Evolutionary conservation across 1,140 invertebrate species (phyloP).

Genomic region (Solenopsis fugax): DNA sequence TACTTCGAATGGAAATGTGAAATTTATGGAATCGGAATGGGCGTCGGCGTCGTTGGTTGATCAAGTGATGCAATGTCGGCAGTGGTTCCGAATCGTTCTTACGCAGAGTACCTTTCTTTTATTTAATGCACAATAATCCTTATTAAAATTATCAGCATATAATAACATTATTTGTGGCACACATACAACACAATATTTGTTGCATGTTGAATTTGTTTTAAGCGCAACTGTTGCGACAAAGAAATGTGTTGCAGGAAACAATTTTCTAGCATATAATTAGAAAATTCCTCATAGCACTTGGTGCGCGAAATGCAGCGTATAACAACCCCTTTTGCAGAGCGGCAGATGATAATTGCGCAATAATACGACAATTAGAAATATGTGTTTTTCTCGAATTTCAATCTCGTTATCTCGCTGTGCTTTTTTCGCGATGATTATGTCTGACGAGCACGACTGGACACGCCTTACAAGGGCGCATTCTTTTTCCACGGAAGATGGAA

Average conservation of each 20-base stretch:
- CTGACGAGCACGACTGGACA: slow-evolving; percentile 70
- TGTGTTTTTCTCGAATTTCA: slow-evolving; percentile 58
- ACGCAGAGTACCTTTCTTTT: neutral
- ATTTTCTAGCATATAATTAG: slow-evolving; percentile 26
- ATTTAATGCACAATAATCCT: neutral
- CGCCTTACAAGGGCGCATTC: slow-evolving; percentile 63
- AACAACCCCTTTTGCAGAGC: neutral
- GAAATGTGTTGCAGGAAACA: slow-evolving; percentile 8
- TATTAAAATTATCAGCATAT: neutral
- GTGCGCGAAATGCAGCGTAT: slow-evolving; percentile 1
- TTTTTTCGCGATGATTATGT: slow-evolving; percentile 71
- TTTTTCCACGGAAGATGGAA: slow-evolving; percentile 73
- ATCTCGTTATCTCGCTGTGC: slow-evolving; percentile 58
- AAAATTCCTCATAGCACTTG: slow-evolving; percentile 37
- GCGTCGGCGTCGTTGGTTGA: slow-evolving; percentile 17
- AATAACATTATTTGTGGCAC: neutral
- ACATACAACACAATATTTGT: neutral
- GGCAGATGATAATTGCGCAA: slow-evolving; percentile 12
- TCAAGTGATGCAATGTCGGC: slow-evolving; percentile 10
- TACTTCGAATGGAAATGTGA: slow-evolving; percentile 49
- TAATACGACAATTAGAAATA: slow-evolving; percentile 49
- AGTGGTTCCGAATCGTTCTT: neutral
- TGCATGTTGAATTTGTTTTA: neutral
- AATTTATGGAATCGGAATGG: slow-evolving; percentile 42
- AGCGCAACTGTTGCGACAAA: neutral